A percentile compares a stretch with the other conserved stretches of the same genome.
phyloP scores from a whole-genome alignment of 2,888 invertebrate genomes.

The Ischnus inquisitorius region DNA sequence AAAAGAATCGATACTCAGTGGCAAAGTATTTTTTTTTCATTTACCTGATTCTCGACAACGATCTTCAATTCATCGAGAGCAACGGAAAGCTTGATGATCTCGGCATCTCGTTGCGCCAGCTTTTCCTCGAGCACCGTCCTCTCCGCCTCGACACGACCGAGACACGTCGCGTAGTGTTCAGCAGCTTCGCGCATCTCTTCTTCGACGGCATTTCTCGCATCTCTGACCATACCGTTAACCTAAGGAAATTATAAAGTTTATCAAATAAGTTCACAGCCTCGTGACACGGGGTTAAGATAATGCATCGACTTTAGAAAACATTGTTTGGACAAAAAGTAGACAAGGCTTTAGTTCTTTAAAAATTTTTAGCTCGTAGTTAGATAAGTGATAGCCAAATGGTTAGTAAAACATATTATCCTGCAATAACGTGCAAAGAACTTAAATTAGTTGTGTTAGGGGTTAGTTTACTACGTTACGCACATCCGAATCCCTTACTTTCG shows the following conservation, averaged over 20 bases:
- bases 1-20: background rate
- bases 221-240: constrained; percentile 78
- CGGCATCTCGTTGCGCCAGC: constrained; percentile 77
- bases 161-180: constrained; percentile 76
- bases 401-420: background rate
- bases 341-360: background rate
- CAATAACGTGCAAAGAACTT: constrained; percentile 4
- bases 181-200: constrained; percentile 78
- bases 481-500: constrained; percentile 76
- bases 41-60: constrained; percentile 82
- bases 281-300: background rate
- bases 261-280: background rate
- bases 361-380: background rate
- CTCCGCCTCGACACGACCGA: constrained; percentile 78
- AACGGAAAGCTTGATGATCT: constrained; percentile 75
- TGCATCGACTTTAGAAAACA: background rate
- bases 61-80: constrained; percentile 80
- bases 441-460: constrained; percentile 41
- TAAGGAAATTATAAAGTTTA: constrained; percentile 50
- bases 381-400: background rate
- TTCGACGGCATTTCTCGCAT: constrained; percentile 75
- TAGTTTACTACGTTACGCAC: constrained; percentile 69
- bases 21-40: constrained; percentile 8
- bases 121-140: constrained; percentile 76
- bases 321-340: background rate